Evolutionary conservation across 2,113 vertebrate genomes (phyloP), one percentile per base, ranked within the genome.

Genomic region (Hucho hucho): DNA sequence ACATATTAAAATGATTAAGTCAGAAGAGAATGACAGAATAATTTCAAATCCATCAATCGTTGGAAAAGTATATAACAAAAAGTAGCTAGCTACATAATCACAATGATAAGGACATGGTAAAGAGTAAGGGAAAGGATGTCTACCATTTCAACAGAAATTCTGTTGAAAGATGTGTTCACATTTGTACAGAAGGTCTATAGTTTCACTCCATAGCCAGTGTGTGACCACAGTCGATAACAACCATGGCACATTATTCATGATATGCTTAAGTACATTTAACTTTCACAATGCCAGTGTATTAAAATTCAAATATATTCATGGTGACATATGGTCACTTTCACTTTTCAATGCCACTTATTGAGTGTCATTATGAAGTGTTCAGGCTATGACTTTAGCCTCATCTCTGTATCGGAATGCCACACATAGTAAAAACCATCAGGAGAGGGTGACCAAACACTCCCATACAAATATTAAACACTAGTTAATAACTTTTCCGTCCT

Each of bases 381-480:
- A 18, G 49, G 14, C 16, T 53, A 4, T 53, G 49, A 53, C 49
- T 53, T 18, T 4, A 65, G 56, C 65, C 69, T 69, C 70, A 75
- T 75, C 9, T 6, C 37, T 56, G 77, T 79, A 78, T 76, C 75
- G 53, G 69, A 79, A 68, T 78, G 69, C 80, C 70, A 43, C 37
- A 43, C 78, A 70, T 83, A 79, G 68, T 58, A 61, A 66, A 80
- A 71, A 67, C 24, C 70, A 47, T 43, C 25, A 46, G 77, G 56
- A 86, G 83, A 86, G 81, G 69, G 85, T 83, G 86, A 83, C 80
- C 83, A 91, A 91, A 91, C 88, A 77, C 89, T 90, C 86, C 89
- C 88, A 90, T 91, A 92, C 86, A 94, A 91, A 94, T 93, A 95
- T 95, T 92, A 95, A 96, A 92, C 90, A 89, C 93, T 94, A 92